A percentile compares a stretch with the other conserved stretches of the same genome.
These are phyloP conservation scores for Vulpes lagopus DNA, from an alignment of 2,113 vertebrate species.

Conservation along the genomic window DNA sequence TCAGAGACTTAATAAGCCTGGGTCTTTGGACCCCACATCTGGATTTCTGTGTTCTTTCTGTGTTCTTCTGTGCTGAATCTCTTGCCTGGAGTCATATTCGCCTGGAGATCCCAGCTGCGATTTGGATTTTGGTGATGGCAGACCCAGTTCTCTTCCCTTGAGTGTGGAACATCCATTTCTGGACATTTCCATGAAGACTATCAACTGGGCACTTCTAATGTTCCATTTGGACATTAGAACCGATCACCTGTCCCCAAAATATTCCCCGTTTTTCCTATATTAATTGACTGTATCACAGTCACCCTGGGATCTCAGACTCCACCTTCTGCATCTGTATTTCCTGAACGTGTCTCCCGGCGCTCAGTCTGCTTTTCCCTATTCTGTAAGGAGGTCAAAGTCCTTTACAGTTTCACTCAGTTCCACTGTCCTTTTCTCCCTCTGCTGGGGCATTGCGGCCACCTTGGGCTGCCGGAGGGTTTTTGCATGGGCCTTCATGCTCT, in stretches of 20 bases:
- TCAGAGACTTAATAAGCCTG: background rate
- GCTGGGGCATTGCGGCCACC: background rate
- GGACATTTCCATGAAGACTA: background rate
- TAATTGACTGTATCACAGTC: background rate
- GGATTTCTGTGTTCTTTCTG: background rate
- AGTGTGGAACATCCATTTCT: background rate
- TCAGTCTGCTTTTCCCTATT: background rate
- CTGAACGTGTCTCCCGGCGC: background rate
- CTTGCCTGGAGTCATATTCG: background rate
- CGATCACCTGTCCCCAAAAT: background rate
- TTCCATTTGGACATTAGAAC: background rate
- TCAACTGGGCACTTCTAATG: background rate
- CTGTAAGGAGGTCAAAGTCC: background rate
- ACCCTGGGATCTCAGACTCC: background rate
- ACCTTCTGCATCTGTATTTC: background rate
- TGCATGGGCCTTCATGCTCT: background rate
- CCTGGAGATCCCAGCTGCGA: background rate
- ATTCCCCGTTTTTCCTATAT: background rate
- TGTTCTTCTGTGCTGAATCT: fast-evolving
- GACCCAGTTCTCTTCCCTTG: background rate
- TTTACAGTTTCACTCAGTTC: background rate
- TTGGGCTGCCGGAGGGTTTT: background rate
- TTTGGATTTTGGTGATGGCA: background rate
- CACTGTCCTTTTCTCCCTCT: fast-evolving
- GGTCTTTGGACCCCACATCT: fast-evolving